Evolutionary conservation across 2,113 vertebrate species (phyloP), one percentile per base, ranked within the genome.

Genomic region (Dicentrarchus labrax): DNA sequence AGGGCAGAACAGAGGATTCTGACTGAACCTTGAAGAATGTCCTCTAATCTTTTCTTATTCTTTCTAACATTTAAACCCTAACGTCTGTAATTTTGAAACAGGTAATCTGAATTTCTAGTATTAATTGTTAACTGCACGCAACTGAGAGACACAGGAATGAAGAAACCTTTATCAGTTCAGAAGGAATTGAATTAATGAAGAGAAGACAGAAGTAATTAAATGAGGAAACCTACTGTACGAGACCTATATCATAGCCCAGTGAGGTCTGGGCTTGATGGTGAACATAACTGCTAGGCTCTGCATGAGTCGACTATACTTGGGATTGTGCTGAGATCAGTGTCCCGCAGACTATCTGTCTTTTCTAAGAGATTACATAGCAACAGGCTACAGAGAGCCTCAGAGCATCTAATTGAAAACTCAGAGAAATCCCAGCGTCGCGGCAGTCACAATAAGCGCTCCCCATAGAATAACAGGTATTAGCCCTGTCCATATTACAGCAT

Each of bases 341-440:
- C 67, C 88, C 53, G 3, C 82, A 72, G 57, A 78, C 85, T 89
- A 87, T 92, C 91, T 72, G 67, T 80, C 75, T 86, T 56, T 76
- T 87, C 65, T 38, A 41, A 85, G 84, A 92, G 94, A 95, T 95
- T 93, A 94, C 89, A 85, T 51, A 79, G 88, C 73, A 80, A 70
- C 71, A 7, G 60, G 71, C 79, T 45, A 73, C 78, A 38, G 78
- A 86, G 89, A 88, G 92, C 92, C 85, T 85, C 86, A n/a, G 87
- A 92, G 87, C 90, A 78, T 90, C 92, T 95, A 94, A 95, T 92
- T 95, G 94, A 95, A 95, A 95, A 91, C 75, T 77, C 62, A 43
- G 78, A 87, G 84, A 92, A 90, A 94, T 89, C 89, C 86, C 82
- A 10, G 59, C 36, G 70, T 84, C n/a, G 43, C 59, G 3, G 59